phyloP scores from a whole-genome alignment of 1,140 invertebrate species.

The Tetramorium alpestre region DNA sequence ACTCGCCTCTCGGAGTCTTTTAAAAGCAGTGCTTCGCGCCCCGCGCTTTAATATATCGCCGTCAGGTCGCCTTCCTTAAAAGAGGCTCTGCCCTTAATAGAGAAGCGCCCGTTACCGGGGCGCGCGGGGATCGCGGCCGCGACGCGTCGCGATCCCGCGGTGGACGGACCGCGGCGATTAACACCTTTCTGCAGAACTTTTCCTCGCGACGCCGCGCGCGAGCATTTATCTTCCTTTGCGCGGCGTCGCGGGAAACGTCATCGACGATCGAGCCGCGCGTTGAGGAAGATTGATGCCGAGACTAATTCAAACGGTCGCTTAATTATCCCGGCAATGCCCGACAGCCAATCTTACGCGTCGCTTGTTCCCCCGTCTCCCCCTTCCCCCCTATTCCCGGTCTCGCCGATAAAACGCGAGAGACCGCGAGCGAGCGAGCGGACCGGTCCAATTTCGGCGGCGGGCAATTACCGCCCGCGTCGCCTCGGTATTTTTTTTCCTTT shows the following conservation, averaged over 20 bases:
- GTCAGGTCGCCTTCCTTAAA: slow-evolving; percentile 2
- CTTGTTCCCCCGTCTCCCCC: background rate
- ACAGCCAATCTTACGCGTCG: slow-evolving; percentile 34
- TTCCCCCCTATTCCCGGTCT: background rate
- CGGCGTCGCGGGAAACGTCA: slow-evolving; percentile 36
- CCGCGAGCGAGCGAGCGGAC: background rate
- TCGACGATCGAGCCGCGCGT: slow-evolving; percentile 35
- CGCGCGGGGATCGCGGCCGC: background rate
- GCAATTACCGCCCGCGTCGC: slow-evolving; percentile 59
- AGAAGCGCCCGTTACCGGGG: background rate
- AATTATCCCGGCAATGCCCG: slow-evolving; percentile 54
- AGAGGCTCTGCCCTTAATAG: slow-evolving; percentile 8
- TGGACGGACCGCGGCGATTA: background rate
- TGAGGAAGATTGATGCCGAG: slow-evolving; percentile 52
- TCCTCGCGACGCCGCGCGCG: background rate
- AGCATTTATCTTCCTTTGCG: slow-evolving; percentile 46
- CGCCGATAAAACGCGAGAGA: slow-evolving; percentile 42
- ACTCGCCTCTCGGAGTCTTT: slow-evolving; percentile 30
- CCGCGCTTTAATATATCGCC: slow-evolving; percentile 59
- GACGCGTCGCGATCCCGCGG: background rate
- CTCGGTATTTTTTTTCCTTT: background rate
- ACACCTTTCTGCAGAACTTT: slow-evolving; percentile 8
- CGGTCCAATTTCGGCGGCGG: slow-evolving; percentile 60
- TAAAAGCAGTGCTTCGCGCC: slow-evolving; percentile 29
- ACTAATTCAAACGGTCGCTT: slow-evolving; percentile 67